These are phyloP conservation scores for Danio tinwini DNA, from an alignment of 2,797 vertebrate genomes.

Conservation along the genomic window DNA sequence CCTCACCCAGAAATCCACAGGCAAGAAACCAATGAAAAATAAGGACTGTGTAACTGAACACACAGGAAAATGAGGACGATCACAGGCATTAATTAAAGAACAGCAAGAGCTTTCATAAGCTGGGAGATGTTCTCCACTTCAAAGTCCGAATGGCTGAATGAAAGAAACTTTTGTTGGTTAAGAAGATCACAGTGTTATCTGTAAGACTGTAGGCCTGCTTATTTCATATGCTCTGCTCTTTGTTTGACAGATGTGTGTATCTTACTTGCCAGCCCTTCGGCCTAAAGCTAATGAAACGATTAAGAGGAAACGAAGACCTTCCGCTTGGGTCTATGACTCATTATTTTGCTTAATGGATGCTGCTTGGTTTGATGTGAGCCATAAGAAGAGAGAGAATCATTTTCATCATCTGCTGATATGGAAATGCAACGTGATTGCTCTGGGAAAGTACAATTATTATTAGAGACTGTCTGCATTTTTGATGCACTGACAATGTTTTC, in stretches of 20 bases:
- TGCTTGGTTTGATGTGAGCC: not conserved
- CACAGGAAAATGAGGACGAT: conserved; percentile 22
- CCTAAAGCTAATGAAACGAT: conserved; percentile 48
- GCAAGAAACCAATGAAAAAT: conserved; percentile 2
- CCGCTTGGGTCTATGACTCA: conserved; percentile 43
- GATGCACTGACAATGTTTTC: conserved; percentile 3
- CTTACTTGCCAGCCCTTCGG: conserved; percentile 24
- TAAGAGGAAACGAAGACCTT: conserved; percentile 46
- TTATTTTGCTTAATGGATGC: conserved; percentile 49
- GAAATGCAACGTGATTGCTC: conserved; percentile 11
- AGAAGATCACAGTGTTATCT: conserved; percentile 25
- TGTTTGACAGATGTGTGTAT: conserved; percentile 34
- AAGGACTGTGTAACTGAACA: not conserved
- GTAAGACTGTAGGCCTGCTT: conserved; percentile 3
- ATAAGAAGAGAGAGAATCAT: not conserved
- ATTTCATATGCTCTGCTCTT: conserved; percentile 29
- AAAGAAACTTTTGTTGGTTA: conserved; percentile 28
- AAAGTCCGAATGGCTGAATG: not conserved
- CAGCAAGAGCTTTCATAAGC: conserved; percentile 8
- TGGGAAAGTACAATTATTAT: not conserved
- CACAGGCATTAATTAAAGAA: conserved; percentile 14
- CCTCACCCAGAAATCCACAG: not conserved
- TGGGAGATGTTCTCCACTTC: conserved; percentile 20
- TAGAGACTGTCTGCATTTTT: conserved; percentile 20
- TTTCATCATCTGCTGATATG: conserved; percentile 15